Evolutionary conservation across 2,888 invertebrate genomes (phyloP).

Genomic region (Monopis laevigella): DNA sequence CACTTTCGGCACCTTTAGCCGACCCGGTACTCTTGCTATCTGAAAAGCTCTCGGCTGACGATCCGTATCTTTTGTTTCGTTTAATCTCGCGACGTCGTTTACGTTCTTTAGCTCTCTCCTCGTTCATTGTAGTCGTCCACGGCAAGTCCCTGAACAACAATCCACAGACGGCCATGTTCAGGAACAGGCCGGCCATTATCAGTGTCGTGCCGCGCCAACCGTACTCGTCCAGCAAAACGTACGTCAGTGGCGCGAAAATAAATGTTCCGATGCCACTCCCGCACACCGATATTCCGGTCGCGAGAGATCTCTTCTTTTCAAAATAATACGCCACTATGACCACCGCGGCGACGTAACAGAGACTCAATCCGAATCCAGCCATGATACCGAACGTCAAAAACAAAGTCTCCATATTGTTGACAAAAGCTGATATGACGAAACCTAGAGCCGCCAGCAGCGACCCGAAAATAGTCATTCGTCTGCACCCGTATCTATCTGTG

Average conservation of each 20-base stretch:
- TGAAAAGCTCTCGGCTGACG: slow-evolving; percentile 76
- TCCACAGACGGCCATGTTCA: slow-evolving; percentile 85
- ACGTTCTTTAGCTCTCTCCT: slow-evolving; percentile 70
- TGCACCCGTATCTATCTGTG: slow-evolving; percentile 85
- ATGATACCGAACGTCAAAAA: slow-evolving; percentile 86
- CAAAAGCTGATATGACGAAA: slow-evolving; percentile 80
- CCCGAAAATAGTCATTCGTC: slow-evolving; percentile 80
- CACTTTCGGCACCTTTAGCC: slow-evolving; percentile 40
- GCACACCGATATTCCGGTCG: slow-evolving; percentile 87
- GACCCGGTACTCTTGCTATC: slow-evolving; percentile 74
- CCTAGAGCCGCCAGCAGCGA: slow-evolving; percentile 79
- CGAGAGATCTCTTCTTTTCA: slow-evolving; percentile 83
- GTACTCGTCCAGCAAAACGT: slow-evolving; percentile 77
- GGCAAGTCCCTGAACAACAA: slow-evolving; percentile 79
- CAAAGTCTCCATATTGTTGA: slow-evolving; percentile 78
- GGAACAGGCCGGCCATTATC: slow-evolving; percentile 82
- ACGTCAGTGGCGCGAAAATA: slow-evolving; percentile 83
- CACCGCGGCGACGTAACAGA: slow-evolving; percentile 90
- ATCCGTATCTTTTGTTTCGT: slow-evolving; percentile 63
- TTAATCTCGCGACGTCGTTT: slow-evolving; percentile 69
- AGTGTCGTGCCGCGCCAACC: slow-evolving; percentile 86
- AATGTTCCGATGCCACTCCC: slow-evolving; percentile 91
- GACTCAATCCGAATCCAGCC: slow-evolving; percentile 84
- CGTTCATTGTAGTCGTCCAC: slow-evolving; percentile 66
- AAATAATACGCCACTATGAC: slow-evolving; percentile 93